phyloP scores from a whole-genome alignment of 1,140 invertebrate species.

The Drosophila tristis region DNA sequence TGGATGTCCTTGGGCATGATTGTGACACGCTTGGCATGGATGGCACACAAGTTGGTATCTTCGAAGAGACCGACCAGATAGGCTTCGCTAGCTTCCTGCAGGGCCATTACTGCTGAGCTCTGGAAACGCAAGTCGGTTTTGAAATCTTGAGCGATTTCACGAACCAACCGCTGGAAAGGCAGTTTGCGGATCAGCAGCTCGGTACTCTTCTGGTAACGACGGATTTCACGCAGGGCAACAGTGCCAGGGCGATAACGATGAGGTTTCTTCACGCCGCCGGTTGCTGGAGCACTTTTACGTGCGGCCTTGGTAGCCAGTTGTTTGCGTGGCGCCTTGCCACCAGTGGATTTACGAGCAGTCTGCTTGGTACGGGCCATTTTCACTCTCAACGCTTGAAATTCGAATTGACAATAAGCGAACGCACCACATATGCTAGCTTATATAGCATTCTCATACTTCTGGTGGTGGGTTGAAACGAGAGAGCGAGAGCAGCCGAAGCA shows the following conservation, averaged over 20 bases:
- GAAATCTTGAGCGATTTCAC: slow-evolving; percentile 94
- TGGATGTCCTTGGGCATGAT: slow-evolving; percentile 97
- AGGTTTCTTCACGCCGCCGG: slow-evolving; percentile 91
- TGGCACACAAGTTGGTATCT: slow-evolving; percentile 93
- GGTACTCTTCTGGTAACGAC: slow-evolving; percentile 93
- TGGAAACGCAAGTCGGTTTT: slow-evolving; percentile 92
- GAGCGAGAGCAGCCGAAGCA: no score
- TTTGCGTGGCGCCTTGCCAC: slow-evolving; percentile 89
- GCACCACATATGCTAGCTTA: no score
- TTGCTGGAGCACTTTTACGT: slow-evolving; percentile 90
- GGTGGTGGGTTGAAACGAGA: no score
- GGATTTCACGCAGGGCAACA: slow-evolving; percentile 94
- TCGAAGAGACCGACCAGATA: slow-evolving; percentile 94
- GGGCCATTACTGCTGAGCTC: slow-evolving; percentile 87
- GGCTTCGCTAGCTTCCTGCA: slow-evolving; percentile 93
- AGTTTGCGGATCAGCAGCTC: slow-evolving; percentile 92
- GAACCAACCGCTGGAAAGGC: slow-evolving; percentile 93
- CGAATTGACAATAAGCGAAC: no score
- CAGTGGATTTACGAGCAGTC: slow-evolving; percentile 87
- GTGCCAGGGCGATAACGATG: slow-evolving; percentile 92
- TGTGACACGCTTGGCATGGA: slow-evolving; percentile 96
- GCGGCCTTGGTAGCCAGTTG: slow-evolving; percentile 88
- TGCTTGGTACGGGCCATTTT: no score
- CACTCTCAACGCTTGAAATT: no score
- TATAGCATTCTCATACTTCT: no score